Percentiles rank a stretch among this genome's conserved stretches.
These are phyloP conservation scores for Conomelus anceps DNA, from an alignment of 2,888 invertebrate genomes.

Conservation along the genomic window DNA sequence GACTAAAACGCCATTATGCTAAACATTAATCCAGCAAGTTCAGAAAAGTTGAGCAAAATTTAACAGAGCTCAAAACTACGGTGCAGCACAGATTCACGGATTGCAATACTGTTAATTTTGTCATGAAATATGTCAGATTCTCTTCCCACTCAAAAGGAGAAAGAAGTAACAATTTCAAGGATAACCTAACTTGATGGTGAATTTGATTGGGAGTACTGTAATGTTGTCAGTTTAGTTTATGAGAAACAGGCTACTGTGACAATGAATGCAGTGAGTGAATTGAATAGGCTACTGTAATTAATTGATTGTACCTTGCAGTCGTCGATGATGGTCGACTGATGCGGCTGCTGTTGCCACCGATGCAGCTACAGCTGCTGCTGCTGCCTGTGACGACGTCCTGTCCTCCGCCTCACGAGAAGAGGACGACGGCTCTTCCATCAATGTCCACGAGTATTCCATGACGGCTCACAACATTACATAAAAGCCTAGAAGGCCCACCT, in stretches of 20 bases:
- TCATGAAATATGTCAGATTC: no score
- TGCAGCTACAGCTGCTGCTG: conserved; percentile 1
- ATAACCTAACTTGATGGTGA: no score
- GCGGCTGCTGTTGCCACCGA: not conserved
- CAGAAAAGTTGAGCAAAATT: no score
- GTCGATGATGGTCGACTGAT: conserved; percentile 4
- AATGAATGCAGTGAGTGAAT: not conserved
- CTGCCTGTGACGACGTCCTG: not conserved
- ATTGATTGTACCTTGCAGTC: conserved; percentile 11
- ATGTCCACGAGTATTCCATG: conserved; percentile 24
- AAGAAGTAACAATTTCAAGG: no score
- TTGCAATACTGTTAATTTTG: no score
- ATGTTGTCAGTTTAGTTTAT: not conserved
- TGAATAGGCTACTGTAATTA: not conserved
- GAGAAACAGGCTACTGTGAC: not conserved
- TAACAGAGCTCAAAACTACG: no score
- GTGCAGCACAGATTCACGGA: no score
- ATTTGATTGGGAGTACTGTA: no score
- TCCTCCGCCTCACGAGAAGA: not conserved
- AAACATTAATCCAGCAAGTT: no score
- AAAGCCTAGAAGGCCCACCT: no score
- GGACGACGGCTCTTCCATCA: conserved; percentile 15
- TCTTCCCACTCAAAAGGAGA: no score
- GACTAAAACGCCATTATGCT: no score
- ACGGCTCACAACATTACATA: not conserved